Evolutionary conservation across 2,113 vertebrate species (phyloP).

Genomic region (Montifringilla adamsi): DNA sequence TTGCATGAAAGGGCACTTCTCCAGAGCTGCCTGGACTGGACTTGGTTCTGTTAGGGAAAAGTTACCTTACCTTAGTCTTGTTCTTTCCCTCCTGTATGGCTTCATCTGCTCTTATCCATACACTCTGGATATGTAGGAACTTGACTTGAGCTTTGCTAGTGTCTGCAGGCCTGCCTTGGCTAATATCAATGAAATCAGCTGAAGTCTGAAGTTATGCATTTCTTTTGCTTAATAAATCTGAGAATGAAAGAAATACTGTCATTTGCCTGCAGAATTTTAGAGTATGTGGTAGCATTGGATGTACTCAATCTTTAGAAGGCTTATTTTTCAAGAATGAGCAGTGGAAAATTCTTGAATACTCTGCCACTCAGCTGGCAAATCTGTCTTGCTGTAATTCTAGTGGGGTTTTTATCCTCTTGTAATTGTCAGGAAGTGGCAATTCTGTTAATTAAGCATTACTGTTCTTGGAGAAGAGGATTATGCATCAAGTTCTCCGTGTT

Average conservation of each 20-base stretch:
- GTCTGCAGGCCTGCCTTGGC: background rate
- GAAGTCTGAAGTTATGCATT: background rate
- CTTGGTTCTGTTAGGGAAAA: background rate
- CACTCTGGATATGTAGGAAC: background rate
- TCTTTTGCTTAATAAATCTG: background rate
- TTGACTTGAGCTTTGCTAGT: background rate
- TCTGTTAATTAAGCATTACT: conserved; percentile 53
- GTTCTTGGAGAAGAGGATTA: conserved; percentile 18
- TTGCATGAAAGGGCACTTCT: background rate
- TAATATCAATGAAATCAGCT: background rate
- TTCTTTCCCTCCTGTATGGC: background rate
- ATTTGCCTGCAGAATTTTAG: background rate
- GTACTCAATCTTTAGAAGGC: background rate
- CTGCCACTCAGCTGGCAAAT: background rate
- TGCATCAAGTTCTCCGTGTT: background rate
- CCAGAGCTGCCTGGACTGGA: background rate
- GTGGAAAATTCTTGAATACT: conserved; percentile 35
- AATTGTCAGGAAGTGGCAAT: conserved; percentile 43
- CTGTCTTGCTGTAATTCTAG: conserved; percentile 8
- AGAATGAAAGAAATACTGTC: background rate
- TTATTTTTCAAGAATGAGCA: background rate
- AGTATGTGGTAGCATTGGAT: background rate
- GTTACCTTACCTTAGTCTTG: background rate
- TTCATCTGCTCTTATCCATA: background rate
- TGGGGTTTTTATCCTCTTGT: background rate